phyloP scores from a whole-genome alignment of 2,888 invertebrate genomes.

The Rambutsinella grinnellia region DNA sequence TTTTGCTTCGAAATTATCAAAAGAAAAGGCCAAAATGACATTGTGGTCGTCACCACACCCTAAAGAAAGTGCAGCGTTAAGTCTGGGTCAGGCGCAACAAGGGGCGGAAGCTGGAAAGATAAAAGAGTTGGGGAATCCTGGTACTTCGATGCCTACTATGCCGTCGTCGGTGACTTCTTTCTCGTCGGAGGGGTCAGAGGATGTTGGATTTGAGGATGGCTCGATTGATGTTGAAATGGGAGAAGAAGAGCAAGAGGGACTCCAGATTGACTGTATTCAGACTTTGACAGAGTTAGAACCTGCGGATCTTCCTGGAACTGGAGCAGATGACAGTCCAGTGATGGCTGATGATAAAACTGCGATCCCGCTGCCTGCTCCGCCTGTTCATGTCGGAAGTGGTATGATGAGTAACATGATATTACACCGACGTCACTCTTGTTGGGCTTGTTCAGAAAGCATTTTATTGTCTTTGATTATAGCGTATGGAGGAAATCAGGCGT shows the following conservation, averaged over 20 bases:
- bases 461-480: constrained; percentile 38
- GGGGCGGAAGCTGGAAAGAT: constrained; percentile 28
- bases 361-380: constrained; percentile 57
- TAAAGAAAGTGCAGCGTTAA: constrained; percentile 40
- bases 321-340: constrained; percentile 11
- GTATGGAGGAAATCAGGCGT: constrained; percentile 64
- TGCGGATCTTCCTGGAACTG: not conserved
- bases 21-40: no score
- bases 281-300: constrained; percentile 44
- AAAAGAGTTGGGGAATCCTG: constrained; percentile 16
- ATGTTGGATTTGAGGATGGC: constrained; percentile 51
- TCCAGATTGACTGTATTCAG: constrained; percentile 49
- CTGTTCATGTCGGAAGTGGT: constrained; percentile 52
- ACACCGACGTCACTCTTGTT: not conserved
- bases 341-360: constrained; percentile 39
- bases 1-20: no score
- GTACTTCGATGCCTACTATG: constrained; percentile 5
- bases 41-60: constrained; percentile 46
- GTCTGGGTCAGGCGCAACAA: constrained; percentile 27
- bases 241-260: constrained; percentile 41
- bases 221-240: constrained; percentile 45
- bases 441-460: not conserved
- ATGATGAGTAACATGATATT: not conserved
- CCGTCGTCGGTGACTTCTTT: constrained; percentile 31
- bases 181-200: constrained; percentile 40